Percentiles rank a stretch among this genome's conserved stretches.
These are phyloP conservation scores for Podarcis raffonei DNA, from an alignment of 2,113 vertebrate genomes.

Conservation along the genomic window DNA sequence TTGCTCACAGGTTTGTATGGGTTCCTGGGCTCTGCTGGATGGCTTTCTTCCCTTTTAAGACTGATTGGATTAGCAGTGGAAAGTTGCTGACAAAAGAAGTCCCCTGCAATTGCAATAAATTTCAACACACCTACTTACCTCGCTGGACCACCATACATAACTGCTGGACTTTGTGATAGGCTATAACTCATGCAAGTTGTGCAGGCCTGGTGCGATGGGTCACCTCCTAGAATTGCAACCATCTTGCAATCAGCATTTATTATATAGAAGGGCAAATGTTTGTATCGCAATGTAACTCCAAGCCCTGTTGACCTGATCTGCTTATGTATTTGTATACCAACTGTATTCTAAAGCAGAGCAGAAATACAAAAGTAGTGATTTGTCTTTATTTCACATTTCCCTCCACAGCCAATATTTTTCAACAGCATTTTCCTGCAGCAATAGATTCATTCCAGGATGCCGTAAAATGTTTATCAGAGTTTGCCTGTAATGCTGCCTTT, in stretches of 20 bases:
- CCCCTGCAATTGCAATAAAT: background rate
- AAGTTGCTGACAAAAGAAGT: background rate
- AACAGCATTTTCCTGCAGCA: slow-evolving; percentile 93
- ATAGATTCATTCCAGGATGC: slow-evolving; percentile 98
- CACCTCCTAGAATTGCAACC: background rate
- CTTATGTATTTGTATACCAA: background rate
- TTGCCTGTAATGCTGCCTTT: slow-evolving; percentile 95
- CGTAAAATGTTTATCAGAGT: slow-evolving; percentile 96
- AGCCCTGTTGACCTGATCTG: background rate
- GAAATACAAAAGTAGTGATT: background rate
- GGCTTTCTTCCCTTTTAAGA: no score
- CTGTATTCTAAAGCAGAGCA: background rate
- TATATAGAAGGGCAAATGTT: background rate
- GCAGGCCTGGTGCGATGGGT: background rate
- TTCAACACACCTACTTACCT: background rate
- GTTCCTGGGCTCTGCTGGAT: no score
- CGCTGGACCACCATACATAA: background rate
- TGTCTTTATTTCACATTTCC: slow-evolving; percentile 12
- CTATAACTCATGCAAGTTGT: background rate
- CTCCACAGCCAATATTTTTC: slow-evolving; percentile 88
- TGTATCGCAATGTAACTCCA: background rate
- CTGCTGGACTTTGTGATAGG: background rate
- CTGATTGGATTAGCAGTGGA: background rate
- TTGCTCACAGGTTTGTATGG: background rate
- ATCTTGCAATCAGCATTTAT: background rate